phyloP scores from a whole-genome alignment of 2,113 vertebrate species.

The Chloroceryle aenea region DNA sequence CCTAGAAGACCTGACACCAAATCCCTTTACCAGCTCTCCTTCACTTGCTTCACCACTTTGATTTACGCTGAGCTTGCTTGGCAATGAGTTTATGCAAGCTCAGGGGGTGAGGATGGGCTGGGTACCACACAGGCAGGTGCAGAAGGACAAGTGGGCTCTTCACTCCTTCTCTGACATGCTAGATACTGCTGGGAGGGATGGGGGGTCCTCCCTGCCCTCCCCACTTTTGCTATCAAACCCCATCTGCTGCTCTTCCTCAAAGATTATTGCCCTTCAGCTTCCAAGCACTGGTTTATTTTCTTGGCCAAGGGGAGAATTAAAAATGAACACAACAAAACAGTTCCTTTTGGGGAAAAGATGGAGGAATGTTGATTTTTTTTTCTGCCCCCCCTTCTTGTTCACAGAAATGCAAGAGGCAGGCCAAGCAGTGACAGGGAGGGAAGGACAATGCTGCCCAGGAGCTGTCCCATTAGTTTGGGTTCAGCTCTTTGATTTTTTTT shows the following conservation, averaged over 20 bases:
- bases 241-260: neutral
- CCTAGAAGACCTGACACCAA: neutral
- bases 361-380: neutral
- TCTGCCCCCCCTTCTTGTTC: neutral
- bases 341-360: neutral
- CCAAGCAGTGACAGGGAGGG: neutral
- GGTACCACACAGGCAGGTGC: fast-evolving
- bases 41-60: neutral
- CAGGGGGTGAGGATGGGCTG: fast-evolving
- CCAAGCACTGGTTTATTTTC: neutral
- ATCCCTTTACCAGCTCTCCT: neutral
- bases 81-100: fast-evolving
- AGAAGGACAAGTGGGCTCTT: neutral
- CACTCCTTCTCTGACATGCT: fast-evolving
- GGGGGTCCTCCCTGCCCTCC: neutral
- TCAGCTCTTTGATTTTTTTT: neutral
- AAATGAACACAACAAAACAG: no score
- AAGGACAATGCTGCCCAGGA: neutral
- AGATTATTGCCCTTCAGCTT: neutral
- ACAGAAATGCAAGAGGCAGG: neutral
- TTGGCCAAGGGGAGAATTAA: neutral
- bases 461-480: neutral
- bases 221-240: neutral
- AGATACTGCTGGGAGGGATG: neutral
- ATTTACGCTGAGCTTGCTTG: neutral